A percentile compares a stretch with the other conserved stretches of the same genome.
These are phyloP conservation scores for Gobionotothen gibberifrons DNA, from an alignment of 2,797 vertebrate genomes.

Conservation along the genomic window DNA sequence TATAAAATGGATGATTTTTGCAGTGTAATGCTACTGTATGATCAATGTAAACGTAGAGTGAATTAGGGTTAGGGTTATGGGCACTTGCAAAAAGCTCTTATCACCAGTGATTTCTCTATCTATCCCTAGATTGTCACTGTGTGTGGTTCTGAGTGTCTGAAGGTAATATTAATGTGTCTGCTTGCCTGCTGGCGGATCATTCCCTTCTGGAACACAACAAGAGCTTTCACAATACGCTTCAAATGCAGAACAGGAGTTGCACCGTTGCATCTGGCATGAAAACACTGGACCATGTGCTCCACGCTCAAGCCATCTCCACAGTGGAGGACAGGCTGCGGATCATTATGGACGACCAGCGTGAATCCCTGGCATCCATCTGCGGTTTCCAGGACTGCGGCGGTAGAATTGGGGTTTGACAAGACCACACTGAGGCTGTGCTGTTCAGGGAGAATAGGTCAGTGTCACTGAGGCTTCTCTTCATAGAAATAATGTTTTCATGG, in stretches of 20 bases:
- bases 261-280: slow-evolving; percentile 71
- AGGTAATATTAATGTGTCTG: slow-evolving; percentile 45
- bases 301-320: slow-evolving; percentile 59
- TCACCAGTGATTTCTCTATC: neutral
- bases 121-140: slow-evolving; percentile 4
- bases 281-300: slow-evolving; percentile 67
- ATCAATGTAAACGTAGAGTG: neutral
- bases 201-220: slow-evolving; percentile 48
- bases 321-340: slow-evolving; percentile 67
- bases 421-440: slow-evolving; percentile 46
- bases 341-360: slow-evolving; percentile 74
- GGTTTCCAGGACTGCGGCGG: slow-evolving; percentile 32
- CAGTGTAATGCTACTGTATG: neutral
- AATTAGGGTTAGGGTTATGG: slow-evolving; percentile 2
- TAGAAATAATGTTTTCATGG: slow-evolving; percentile 11
- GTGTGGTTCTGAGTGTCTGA: slow-evolving; percentile 17
- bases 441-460: slow-evolving; percentile 1
- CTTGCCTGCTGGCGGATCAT: slow-evolving; percentile 56
- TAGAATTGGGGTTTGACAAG: slow-evolving; percentile 52
- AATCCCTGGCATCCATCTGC: slow-evolving; percentile 54
- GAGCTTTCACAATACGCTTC: slow-evolving; percentile 35
- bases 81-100: neutral
- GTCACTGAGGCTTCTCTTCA: slow-evolving; percentile 9
- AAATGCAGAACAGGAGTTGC: slow-evolving; percentile 63
- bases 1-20: too few relatives aligned